Conservation (phyloP, 2,113 vertebrate species). For the Petrocephalus microphthalmus region DNA sequence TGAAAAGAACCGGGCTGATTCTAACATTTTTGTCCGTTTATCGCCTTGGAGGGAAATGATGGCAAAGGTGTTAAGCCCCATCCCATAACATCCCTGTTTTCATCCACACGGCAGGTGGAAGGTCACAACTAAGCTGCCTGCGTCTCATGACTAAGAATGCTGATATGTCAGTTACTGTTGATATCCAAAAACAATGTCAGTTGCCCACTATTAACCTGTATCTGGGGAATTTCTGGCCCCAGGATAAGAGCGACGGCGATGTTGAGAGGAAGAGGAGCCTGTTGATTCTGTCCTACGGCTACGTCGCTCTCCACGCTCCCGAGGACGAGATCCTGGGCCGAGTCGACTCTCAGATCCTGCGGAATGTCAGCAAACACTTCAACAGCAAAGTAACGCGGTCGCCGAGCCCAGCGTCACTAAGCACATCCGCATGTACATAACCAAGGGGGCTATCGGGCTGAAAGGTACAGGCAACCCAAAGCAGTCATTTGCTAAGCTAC, state of each 20-base stretch:
- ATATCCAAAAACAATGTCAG: not conserved
- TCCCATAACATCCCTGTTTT: not conserved
- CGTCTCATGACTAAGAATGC: not conserved
- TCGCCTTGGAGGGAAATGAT: not conserved
- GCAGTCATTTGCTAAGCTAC: not conserved
- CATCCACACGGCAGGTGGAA: not conserved
- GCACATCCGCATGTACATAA: not conserved
- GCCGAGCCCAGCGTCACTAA: not conserved
- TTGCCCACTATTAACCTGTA: not conserved
- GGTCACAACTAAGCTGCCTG: not conserved
- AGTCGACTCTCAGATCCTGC: constrained; percentile 73
- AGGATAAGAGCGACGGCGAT: constrained; percentile 79
- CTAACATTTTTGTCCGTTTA: not conserved
- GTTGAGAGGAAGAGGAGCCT: constrained; percentile 78
- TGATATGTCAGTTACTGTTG: not conserved
- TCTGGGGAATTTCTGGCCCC: not conserved
- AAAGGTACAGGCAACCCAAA: not conserved
- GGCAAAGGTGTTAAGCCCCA: not conserved
- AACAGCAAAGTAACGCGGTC: constrained; percentile 73
- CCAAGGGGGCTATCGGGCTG: not conserved
- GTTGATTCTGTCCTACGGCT: constrained; percentile 80
- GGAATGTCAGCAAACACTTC: constrained; percentile 75
- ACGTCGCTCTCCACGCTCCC: constrained; percentile 68
- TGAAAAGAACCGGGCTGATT: not conserved
- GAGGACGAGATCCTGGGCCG: constrained; percentile 69